A percentile compares a stretch with the other conserved stretches of the same genome.
Evolutionary conservation across 2,888 invertebrate species (phyloP).

Genomic region (Acronicta aceris): DNA sequence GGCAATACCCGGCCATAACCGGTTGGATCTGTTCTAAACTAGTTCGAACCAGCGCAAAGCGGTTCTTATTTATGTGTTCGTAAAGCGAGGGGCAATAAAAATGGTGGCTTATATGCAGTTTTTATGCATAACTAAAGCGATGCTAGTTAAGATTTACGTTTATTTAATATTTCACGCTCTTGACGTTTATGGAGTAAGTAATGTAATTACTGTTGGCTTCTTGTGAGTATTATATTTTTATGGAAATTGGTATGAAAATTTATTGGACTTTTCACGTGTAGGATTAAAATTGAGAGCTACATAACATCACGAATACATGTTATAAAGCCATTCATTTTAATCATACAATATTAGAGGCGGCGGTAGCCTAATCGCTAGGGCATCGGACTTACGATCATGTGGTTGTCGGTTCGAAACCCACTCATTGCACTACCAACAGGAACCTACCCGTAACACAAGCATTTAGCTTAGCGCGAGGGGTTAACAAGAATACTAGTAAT

Average conservation of each 20-base stretch:
- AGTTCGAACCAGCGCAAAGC: constrained; percentile 37
- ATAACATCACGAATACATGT: no score
- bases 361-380: no score
- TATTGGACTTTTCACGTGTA: not conserved
- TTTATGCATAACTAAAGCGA: constrained; percentile 59
- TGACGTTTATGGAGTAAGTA: constrained; percentile 46
- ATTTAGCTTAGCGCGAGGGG: no score
- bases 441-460: no score
- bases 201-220: constrained; percentile 34
- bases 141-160: constrained; percentile 47
- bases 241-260: constrained; percentile 14
- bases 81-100: constrained; percentile 66
- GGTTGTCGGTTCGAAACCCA: no score
- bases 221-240: constrained; percentile 29
- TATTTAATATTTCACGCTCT: constrained; percentile 46
- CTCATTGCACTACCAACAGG: no score
- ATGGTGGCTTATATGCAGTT: constrained; percentile 66
- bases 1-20: constrained; percentile 37
- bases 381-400: no score
- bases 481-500: no score
- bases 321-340: no score
- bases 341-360: no score
- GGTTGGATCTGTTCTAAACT: constrained; percentile 38
- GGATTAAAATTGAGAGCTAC: no score
- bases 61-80: constrained; percentile 64